Evolutionary conservation across 2,113 vertebrate genomes (phyloP).

Genomic region (Anser brachyrhynchus): DNA sequence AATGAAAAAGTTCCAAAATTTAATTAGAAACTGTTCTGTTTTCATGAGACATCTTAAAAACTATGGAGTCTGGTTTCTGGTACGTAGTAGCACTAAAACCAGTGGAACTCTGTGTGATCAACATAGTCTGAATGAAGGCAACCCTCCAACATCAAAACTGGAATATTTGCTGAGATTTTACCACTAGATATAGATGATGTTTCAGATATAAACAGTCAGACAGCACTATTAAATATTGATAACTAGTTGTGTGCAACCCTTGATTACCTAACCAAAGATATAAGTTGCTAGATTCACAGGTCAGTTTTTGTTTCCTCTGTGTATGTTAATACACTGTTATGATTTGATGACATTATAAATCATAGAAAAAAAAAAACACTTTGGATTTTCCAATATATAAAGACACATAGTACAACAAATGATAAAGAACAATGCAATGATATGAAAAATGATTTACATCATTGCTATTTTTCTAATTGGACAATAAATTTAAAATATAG

Average conservation of each 20-base stretch:
- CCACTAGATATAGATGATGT: neutral
- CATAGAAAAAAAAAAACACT: neutral
- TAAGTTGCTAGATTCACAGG: neutral
- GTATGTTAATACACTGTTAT: neutral
- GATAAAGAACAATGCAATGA: neutral
- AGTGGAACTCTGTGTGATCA: neutral
- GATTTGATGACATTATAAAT: neutral
- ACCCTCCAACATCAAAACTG: neutral
- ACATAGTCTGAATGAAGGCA: neutral
- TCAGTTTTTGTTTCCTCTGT: neutral
- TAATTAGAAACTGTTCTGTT: constrained; percentile 18
- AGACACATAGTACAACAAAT: neutral
- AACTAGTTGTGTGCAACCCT: neutral
- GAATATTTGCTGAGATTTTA: neutral
- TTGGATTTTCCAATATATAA: neutral
- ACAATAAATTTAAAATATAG: neutral
- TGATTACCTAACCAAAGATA: neutral
- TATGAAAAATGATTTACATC: neutral
- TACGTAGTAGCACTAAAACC: neutral
- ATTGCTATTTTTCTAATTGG: neutral
- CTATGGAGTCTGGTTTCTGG: neutral
- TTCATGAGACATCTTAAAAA: neutral
- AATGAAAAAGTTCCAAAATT: constrained; percentile 22
- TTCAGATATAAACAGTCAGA: neutral
- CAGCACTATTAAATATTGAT: neutral